These are phyloP conservation scores for Nephila pilipes DNA, from an alignment of 1,140 invertebrate species.

Conservation along the genomic window DNA sequence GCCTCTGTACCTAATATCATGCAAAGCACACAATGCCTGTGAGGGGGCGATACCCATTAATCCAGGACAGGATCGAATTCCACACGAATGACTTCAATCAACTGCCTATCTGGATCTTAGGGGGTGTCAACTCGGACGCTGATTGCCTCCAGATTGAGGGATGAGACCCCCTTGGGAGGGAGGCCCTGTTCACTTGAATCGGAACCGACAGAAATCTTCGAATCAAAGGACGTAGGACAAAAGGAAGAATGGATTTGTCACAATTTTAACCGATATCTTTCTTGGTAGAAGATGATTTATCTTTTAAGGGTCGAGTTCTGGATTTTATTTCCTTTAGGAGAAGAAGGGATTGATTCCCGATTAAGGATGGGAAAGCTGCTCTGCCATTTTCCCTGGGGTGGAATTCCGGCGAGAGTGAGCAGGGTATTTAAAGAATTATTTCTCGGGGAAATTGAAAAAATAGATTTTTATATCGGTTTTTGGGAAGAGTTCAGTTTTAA, in stretches of 20 bases:
- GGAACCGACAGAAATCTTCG: background rate
- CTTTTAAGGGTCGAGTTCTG: background rate
- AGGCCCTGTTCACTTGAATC: background rate
- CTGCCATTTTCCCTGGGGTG: background rate
- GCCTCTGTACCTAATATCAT: background rate
- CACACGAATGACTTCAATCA: background rate
- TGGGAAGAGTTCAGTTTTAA: too few relatives aligned
- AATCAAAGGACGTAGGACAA: background rate
- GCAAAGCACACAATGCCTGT: background rate
- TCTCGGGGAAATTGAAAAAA: too few relatives aligned
- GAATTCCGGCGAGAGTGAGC: background rate
- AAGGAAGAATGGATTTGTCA: background rate
- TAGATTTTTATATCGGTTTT: too few relatives aligned
- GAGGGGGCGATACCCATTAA: background rate
- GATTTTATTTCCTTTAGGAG: conserved; percentile 8
- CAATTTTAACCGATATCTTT: conserved; percentile 21
- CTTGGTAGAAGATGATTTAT: background rate
- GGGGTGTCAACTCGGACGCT: background rate
- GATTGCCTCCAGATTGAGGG: background rate
- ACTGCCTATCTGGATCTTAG: background rate
- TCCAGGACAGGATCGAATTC: background rate
- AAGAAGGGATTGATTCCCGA: conserved; percentile 6
- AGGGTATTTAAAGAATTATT: too few relatives aligned
- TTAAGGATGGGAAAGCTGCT: background rate
- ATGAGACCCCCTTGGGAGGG: background rate